Base-by-base conservation (phyloP, 2,888 invertebrate species). In the Eupithecia vulgata region DNA sequence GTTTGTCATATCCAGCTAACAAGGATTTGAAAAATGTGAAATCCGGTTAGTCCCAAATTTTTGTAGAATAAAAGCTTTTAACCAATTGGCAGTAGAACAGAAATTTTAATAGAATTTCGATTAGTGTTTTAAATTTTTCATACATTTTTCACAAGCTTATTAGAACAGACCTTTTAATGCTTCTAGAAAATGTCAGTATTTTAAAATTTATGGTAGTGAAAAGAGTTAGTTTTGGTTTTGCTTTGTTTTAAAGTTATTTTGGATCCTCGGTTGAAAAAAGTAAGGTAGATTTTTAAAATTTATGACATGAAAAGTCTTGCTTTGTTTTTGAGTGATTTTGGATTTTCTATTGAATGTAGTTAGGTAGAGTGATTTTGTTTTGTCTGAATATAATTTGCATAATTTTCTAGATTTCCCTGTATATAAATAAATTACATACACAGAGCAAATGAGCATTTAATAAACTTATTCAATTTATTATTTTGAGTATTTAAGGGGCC, bases 21-120 rank as follows among this genome's bases (percentile, higher is more conserved):
- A 89, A 89, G 89, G 89, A 89, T 72, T 71, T 68, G 75, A 89
- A 86, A 84, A 81, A 85, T 84, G 82, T 85, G 76, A 89, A 89
- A 84, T 78, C 85, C 82, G 88, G 89, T 89, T 87, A 87, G 89
- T 88, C 6, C 21, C 12, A 34, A 57, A 30, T 40, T 17, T 40
- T 34, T 69, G 8, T 30, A 62, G 30, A 8, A 15, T 59, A 59
- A 64, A 21, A 17, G 40, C 65, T 12, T 40, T 21, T 65, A 65
- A 40, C 17, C 0, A 37, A 35, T 61, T 57, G 21, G 13, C 57
- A 25, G 57, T 57, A 57, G 25, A 25, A 48, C 8, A 15, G 1
- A 48, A 52, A 5, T 52, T 52, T 21, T 21, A 52, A 8, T 25
- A 12, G 7, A 12, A 52, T 52, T 48, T 52, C 21, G 21, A 52